Evolutionary conservation across 2,797 vertebrate species (phyloP).

Genomic region (Melanogrammus aeglefinus): DNA sequence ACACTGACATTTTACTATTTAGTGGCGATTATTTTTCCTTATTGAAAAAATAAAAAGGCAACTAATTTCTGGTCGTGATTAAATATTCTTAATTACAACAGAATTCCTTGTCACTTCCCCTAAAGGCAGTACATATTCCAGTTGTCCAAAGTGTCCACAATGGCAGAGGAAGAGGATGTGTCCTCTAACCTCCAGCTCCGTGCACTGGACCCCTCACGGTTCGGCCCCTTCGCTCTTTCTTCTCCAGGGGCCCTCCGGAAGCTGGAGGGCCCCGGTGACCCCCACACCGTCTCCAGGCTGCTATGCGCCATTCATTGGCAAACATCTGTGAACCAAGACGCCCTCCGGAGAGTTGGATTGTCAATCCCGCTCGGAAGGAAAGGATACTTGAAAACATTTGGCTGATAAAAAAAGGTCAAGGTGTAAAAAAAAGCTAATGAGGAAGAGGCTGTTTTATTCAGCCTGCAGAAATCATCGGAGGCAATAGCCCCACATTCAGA

Average conservation of each 20-base stretch:
- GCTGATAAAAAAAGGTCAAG: not conserved
- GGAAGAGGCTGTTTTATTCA: not conserved
- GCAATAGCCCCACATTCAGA: not conserved
- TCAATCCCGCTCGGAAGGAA: not conserved
- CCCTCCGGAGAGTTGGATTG: not conserved
- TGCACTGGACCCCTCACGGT: conserved; percentile 38
- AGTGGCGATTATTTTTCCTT: not conserved
- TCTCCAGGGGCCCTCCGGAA: conserved; percentile 63
- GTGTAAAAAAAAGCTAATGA: not conserved
- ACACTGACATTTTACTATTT: not conserved
- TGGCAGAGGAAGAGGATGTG: conserved; percentile 53
- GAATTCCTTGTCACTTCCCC: not conserved
- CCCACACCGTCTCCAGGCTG: conserved; percentile 63
- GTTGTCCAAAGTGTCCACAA: conserved; percentile 1
- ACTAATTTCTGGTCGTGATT: not conserved
- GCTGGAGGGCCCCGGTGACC: conserved; percentile 63
- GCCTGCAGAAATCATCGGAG: not conserved
- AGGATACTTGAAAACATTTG: not conserved
- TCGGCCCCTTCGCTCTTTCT: conserved; percentile 46
- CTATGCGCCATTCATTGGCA: conserved; percentile 63
- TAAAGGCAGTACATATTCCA: not conserved
- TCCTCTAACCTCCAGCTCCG: conserved; percentile 52
- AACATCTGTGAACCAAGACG: conserved; percentile 54
- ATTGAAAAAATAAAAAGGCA: not conserved
- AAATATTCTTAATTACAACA: not conserved